Evolutionary conservation across 2,113 vertebrate species (phyloP), one percentile per base, ranked within the genome.

Genomic region (Fukomys damarensis): DNA sequence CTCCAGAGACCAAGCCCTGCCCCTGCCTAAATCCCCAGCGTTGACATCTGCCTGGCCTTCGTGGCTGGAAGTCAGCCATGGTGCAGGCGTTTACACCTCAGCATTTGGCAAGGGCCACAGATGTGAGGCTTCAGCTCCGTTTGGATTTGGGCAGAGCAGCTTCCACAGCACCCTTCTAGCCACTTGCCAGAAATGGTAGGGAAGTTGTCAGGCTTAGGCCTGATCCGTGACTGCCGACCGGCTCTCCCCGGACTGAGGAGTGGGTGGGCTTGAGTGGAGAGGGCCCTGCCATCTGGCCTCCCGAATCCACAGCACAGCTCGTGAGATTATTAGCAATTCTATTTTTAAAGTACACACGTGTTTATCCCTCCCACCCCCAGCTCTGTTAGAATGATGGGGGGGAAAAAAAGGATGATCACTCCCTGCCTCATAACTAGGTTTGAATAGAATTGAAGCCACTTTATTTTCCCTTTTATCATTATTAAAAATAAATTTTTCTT

Each of bases 321-420:
- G 65, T 52, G 56, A 41, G 86, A 90, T 96, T 89, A 95, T 96
- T 97, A 96, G 76, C 86, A 63, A 77, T 87, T 93, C 97, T 98
- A 96, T 96, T 97, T 97, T 95, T 97, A 96, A 97, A 28, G 93
- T 52, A 68, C 85, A 86, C 97, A 96, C 41, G 85, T 96, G 95
- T 77, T 1, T 1, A 46, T 46, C 22, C 83, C 24, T 30, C 68
- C 88, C 91, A 88, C 83, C 88, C 32, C 30, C 30, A 86, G 88
- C 91, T 61, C 79, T 87, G 96, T 91, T 76, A 93, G 96, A 91
- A 84, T 0, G 19, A 58, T 14, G 5, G 49, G 49, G 26, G 5
- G 49, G 49, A 22, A 9, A 52, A 32, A 83, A 74, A 91, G 89
- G 72, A 49, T 7, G 43, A n/a, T 65, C 83, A 68, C 65, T 89